Base-by-base conservation (phyloP, 2,797 vertebrate species). In the Poeciliopsis presidionis region DNA sequence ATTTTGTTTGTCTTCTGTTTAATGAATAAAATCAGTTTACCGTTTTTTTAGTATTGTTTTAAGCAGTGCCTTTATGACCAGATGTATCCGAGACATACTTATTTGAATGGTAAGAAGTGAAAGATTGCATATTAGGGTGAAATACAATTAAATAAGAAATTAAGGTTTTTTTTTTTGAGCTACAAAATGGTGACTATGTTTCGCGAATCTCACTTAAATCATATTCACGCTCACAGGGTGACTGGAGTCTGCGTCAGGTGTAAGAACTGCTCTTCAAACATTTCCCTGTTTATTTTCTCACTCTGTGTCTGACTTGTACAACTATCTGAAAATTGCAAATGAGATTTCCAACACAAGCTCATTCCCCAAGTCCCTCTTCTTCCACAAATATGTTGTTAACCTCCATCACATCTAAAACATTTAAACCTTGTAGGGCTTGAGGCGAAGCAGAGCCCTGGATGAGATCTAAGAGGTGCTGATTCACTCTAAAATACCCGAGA, bases 401-500 rank as follows among this genome's bases (percentile, higher is more conserved):
- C 86, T 84, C 88, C 86, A 70, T 59, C 73, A 65, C 84, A 74
- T 74, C 83, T 83, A 80, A 86, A 84, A 72, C 61, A 43, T 45
- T 84, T 80, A 70, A 25, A 74, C 84, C 84, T 75, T 73, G 25
- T 72, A 20, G 11, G 25, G 53, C 81, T 20, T 2, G 65, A 77
- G 78, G 86, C 85, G 49, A 74, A 73, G 72, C 76, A 72, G 78
- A 77, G 74, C 43, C 33, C 63, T 5, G 57, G 79, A 82, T 57
- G 76, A 79, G 81, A 61, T 78, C 74, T 74, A 63, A 71, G 80
- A 85, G 83, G 84, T 87, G 90, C 90, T 90, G 92, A 93, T 90
- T 94, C 91, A 85, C 84, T 87, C 84, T 71, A n/a, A 74, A 82
- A 74, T 81, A 7, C 16, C 63, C 61, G 55, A 78, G 79, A 36